Conservation (phyloP, 2,888 invertebrate genomes). For the Salpingus planirostris region DNA sequence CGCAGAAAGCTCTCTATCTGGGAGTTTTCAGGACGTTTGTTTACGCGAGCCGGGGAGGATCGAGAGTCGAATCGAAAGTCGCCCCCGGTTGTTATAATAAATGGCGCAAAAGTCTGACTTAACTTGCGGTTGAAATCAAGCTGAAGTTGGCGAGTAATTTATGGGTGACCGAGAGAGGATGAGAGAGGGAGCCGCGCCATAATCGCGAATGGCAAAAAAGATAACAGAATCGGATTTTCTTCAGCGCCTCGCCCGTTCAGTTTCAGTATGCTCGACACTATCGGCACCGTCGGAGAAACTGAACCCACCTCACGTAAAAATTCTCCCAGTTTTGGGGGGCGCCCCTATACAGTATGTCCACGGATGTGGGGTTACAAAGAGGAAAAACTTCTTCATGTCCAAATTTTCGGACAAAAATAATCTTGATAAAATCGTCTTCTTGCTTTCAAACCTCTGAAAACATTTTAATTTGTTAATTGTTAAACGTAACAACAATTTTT, state of each 20-base stretch:
- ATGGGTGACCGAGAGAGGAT: constrained; percentile 31
- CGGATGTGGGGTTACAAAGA: too few relatives aligned
- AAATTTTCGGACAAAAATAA: too few relatives aligned
- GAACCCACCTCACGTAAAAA: too few relatives aligned
- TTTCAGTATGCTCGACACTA: constrained; percentile 35
- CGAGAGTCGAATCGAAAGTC: not conserved
- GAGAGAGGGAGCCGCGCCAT: too few relatives aligned
- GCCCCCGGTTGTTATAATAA: too few relatives aligned
- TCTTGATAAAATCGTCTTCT: too few relatives aligned
- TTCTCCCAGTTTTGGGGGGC: too few relatives aligned
- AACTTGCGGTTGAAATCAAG: constrained; percentile 39
- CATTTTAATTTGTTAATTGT: too few relatives aligned
- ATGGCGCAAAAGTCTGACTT: constrained; percentile 16
- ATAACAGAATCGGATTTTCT: constrained; percentile 43
- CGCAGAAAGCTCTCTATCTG: constrained; percentile 6
- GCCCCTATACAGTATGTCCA: too few relatives aligned
- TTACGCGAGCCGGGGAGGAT: not conserved
- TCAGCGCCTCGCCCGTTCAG: constrained; percentile 29
- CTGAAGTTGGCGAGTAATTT: constrained; percentile 33
- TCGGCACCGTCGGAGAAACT: constrained; percentile 22
- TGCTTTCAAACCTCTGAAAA: too few relatives aligned
- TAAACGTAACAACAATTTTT: too few relatives aligned
- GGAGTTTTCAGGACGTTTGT: constrained; percentile 5
- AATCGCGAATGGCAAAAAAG: constrained; percentile 45
- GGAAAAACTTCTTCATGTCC: too few relatives aligned